phyloP scores from a whole-genome alignment of 2,888 invertebrate genomes.

The Stenodema calcarata region DNA sequence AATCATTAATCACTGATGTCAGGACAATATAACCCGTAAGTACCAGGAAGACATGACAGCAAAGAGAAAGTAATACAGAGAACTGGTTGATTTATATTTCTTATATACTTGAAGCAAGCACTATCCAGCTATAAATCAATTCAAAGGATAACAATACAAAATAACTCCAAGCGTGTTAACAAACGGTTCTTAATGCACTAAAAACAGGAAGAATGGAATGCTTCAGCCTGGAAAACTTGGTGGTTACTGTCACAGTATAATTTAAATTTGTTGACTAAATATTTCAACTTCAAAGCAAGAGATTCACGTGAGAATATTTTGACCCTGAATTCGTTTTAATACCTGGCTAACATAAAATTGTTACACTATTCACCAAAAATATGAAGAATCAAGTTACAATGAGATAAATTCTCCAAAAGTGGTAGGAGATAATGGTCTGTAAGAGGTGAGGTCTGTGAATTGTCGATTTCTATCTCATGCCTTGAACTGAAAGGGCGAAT shows the following conservation, averaged over 20 bases:
- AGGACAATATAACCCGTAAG: too few species aligned
- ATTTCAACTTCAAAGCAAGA: background rate
- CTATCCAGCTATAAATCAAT: background rate
- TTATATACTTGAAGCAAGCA: background rate
- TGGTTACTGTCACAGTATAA: background rate
- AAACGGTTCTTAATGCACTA: background rate
- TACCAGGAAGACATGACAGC: background rate
- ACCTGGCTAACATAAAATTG: too few species aligned
- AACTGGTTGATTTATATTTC: background rate
- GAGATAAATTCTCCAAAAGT: too few species aligned
- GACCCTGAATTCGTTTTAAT: too few species aligned
- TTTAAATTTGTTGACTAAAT: background rate
- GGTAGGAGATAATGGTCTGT: too few species aligned
- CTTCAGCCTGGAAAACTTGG: background rate
- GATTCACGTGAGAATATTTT: background rate
- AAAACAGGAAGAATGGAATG: background rate
- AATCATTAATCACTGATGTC: too few species aligned
- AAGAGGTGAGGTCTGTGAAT: too few species aligned
- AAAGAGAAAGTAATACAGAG: background rate
- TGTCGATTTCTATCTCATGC: too few species aligned
- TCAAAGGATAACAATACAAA: background rate
- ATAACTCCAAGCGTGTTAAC: background rate
- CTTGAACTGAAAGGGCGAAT: too few species aligned
- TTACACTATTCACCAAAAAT: too few species aligned
- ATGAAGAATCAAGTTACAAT: too few species aligned